phyloP scores from a whole-genome alignment of 2,888 invertebrate species.

The Hybos culiciformis region DNA sequence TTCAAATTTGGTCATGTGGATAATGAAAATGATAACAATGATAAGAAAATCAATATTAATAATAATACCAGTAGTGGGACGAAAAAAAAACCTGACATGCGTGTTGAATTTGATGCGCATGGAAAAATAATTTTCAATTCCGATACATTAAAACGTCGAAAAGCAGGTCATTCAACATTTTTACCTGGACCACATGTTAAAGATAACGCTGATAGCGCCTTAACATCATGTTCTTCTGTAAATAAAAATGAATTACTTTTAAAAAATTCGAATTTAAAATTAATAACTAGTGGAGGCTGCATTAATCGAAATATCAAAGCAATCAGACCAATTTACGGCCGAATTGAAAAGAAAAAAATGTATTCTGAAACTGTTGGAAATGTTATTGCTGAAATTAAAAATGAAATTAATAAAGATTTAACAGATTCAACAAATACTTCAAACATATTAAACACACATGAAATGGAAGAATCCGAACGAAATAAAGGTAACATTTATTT shows the following conservation, averaged over 20 bases:
- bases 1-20: background rate
- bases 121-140: slow-evolving; percentile 82
- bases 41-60: slow-evolving; percentile 9
- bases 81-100: slow-evolving; percentile 31
- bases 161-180: slow-evolving; percentile 72
- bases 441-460: too few species aligned
- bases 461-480: too few species aligned
- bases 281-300: slow-evolving; percentile 22
- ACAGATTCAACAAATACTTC: too few species aligned
- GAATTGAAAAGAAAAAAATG: too few species aligned
- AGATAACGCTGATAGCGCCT: slow-evolving; percentile 41
- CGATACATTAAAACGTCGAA: slow-evolving; percentile 62
- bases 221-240: slow-evolving; percentile 11
- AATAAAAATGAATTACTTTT: slow-evolving; percentile 16
- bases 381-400: too few species aligned
- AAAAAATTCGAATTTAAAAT: slow-evolving; percentile 4
- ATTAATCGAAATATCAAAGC: slow-evolving; percentile 28
- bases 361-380: too few species aligned
- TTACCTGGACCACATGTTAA: slow-evolving; percentile 79
- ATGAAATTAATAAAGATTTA: too few species aligned
- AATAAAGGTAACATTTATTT: too few species aligned
- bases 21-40: background rate
- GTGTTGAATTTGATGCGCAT: slow-evolving; percentile 70
- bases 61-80: slow-evolving; percentile 10
- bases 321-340: slow-evolving; percentile 27